phyloP scores from a whole-genome alignment of 2,113 vertebrate species.

The Oryzias curvinotus region DNA sequence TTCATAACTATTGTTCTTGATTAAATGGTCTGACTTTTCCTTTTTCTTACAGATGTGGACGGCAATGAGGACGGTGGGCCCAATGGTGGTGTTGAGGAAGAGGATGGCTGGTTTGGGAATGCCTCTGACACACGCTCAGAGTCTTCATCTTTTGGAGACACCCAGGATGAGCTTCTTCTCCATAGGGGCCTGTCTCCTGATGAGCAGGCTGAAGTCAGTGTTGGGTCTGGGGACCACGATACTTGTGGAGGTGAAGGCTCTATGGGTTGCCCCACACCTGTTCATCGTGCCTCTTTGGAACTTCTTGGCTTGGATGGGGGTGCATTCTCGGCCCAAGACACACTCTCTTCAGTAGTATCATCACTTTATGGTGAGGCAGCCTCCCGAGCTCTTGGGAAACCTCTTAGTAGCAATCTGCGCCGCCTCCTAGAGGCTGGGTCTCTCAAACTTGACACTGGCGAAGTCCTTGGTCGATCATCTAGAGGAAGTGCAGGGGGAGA shows the following conservation, averaged over 20 bases:
- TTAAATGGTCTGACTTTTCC: conserved; percentile 16
- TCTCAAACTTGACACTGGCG: conserved; percentile 84
- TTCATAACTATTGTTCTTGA: not conserved
- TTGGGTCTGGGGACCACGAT: conserved; percentile 77
- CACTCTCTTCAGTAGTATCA: conserved; percentile 88
- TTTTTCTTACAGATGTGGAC: conserved; percentile 85
- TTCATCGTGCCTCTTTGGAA: conserved; percentile 85
- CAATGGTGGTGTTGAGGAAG: conserved; percentile 86
- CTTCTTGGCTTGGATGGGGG: conserved; percentile 86
- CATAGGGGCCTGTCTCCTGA: conserved; percentile 81
- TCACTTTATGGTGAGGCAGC: conserved; percentile 90
- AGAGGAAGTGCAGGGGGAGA: conserved; percentile 82
- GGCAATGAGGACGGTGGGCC: conserved; percentile 88
- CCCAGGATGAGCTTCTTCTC: conserved; percentile 86
- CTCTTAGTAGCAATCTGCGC: conserved; percentile 93
- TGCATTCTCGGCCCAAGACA: conserved; percentile 83
- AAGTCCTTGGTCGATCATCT: conserved; percentile 72
- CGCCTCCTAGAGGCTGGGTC: conserved; percentile 94
- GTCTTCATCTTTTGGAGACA: conserved; percentile 94
- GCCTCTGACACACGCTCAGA: conserved; percentile 94
- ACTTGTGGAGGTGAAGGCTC: conserved; percentile 89
- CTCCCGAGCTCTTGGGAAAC: conserved; percentile 85
- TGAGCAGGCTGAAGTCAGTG: conserved; percentile 75
- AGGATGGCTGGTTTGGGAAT: conserved; percentile 95
- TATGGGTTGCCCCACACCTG: conserved; percentile 91